Percentiles rank a stretch among this genome's conserved stretches.
These are phyloP conservation scores for Melanerpes aurifrons DNA, from an alignment of 2,113 vertebrate genomes.

Conservation along the genomic window DNA sequence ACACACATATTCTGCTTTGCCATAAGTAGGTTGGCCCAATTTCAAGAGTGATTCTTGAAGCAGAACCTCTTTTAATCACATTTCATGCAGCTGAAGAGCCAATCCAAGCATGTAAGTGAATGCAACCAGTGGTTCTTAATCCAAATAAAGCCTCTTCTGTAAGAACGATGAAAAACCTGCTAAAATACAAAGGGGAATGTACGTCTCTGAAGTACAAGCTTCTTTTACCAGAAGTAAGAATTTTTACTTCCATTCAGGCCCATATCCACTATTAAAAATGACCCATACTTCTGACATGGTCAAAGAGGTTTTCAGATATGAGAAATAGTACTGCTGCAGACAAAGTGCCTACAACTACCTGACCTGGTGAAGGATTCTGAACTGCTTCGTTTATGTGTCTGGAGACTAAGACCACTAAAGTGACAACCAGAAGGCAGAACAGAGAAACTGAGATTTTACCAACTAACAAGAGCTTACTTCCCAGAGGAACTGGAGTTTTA, in stretches of 20 bases:
- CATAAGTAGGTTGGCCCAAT: neutral
- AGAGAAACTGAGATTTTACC: neutral
- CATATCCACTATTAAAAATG: neutral
- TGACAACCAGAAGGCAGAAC: neutral
- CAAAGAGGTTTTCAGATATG: neutral
- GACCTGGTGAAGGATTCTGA: neutral
- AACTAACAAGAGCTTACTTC: neutral
- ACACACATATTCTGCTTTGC: neutral
- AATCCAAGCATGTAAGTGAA: constrained; percentile 20
- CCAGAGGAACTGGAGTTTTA: neutral
- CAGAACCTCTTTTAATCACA: constrained; percentile 48
- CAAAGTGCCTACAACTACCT: neutral
- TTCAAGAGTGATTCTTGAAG: constrained; percentile 59
- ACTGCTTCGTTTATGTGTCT: neutral
- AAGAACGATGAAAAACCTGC: neutral
- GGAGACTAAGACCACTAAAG: neutral
- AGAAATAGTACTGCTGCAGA: neutral
- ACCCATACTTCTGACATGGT: neutral
- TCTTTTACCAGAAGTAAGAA: neutral
- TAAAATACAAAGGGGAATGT: neutral
- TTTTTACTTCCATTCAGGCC: neutral
- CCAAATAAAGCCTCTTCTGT: neutral
- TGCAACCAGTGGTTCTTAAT: constrained; percentile 18
- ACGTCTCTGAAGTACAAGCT: neutral
- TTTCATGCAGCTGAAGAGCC: constrained; percentile 17